Conservation (phyloP, 2,888 invertebrate genomes). For the Cetonia aurata region DNA sequence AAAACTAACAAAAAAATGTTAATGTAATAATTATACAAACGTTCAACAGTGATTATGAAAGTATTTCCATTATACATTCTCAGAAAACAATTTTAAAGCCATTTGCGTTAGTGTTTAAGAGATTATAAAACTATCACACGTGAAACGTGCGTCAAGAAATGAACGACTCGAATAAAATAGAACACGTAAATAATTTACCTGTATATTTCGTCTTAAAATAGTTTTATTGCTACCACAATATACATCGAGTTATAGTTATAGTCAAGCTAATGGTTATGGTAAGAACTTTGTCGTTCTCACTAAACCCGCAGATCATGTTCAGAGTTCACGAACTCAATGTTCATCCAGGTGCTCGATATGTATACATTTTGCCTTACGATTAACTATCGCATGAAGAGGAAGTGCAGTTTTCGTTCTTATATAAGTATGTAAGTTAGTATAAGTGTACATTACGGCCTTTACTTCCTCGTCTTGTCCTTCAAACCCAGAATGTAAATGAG, state of each 20-base stretch:
- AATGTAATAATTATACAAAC: too few relatives aligned
- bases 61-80: neutral
- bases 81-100: too few relatives aligned
- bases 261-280: constrained; percentile 16
- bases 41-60: neutral
- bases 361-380: neutral
- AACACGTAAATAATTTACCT: constrained; percentile 6
- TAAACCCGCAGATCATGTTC: constrained; percentile 15
- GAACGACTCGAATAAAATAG: neutral
- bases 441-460: constrained; percentile 11
- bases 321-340: constrained; percentile 28
- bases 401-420: constrained; percentile 4
- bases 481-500: constrained; percentile 27
- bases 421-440: neutral
- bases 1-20: too few relatives aligned
- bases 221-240: constrained; percentile 2
- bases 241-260: constrained; percentile 23
- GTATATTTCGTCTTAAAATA: constrained; percentile 2
- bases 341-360: constrained; percentile 21
- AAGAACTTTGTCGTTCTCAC: constrained; percentile 24
- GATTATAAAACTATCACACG: neutral
- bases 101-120: too few relatives aligned
- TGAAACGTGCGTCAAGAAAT: neutral
- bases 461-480: constrained; percentile 30
- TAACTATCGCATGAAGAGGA: constrained; percentile 9